Percentiles rank a stretch among this genome's conserved stretches.
These are phyloP conservation scores for Sturmia bella DNA, from an alignment of 2,888 invertebrate genomes.

Conservation along the genomic window DNA sequence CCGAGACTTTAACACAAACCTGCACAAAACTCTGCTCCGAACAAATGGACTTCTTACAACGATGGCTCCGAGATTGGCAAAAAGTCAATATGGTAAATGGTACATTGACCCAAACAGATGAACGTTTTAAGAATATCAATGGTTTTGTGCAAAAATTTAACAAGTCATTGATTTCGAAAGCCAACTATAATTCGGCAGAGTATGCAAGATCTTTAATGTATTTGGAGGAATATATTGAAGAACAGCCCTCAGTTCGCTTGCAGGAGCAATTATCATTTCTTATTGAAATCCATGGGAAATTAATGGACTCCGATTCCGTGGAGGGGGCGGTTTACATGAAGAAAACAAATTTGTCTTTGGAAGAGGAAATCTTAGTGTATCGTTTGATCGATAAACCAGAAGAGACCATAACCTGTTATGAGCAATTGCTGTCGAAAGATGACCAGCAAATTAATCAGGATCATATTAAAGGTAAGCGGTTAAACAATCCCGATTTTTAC, in stretches of 20 bases:
- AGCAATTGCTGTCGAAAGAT: constrained; percentile 88
- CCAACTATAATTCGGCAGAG: constrained; percentile 89
- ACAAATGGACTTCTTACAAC: constrained; percentile 88
- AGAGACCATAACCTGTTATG: constrained; percentile 94
- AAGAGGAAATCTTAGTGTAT: constrained; percentile 92
- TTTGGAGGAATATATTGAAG: constrained; percentile 87
- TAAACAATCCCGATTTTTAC: too few species aligned
- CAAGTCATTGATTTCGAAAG: constrained; percentile 86
- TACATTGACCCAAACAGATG: constrained; percentile 78
- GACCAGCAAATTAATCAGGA: constrained; percentile 82
- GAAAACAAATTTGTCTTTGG: constrained; percentile 88
- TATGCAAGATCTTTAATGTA: constrained; percentile 89
- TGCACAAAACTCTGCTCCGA: constrained; percentile 88
- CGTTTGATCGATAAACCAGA: constrained; percentile 91
- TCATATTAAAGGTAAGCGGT: constrained; percentile 83
- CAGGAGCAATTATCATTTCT: constrained; percentile 86
- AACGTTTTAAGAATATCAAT: constrained; percentile 75
- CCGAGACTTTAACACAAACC: constrained; percentile 76
- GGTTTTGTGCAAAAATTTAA: constrained; percentile 83
- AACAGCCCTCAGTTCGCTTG: constrained; percentile 82
- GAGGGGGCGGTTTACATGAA: constrained; percentile 90
- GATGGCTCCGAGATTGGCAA: constrained; percentile 87
- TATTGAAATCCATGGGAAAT: constrained; percentile 91
- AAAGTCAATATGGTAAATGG: constrained; percentile 73
- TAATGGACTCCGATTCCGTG: constrained; percentile 96